Evolutionary conservation across 1,140 invertebrate species (phyloP).

Genomic region (Diplogasteroides magnus): DNA sequence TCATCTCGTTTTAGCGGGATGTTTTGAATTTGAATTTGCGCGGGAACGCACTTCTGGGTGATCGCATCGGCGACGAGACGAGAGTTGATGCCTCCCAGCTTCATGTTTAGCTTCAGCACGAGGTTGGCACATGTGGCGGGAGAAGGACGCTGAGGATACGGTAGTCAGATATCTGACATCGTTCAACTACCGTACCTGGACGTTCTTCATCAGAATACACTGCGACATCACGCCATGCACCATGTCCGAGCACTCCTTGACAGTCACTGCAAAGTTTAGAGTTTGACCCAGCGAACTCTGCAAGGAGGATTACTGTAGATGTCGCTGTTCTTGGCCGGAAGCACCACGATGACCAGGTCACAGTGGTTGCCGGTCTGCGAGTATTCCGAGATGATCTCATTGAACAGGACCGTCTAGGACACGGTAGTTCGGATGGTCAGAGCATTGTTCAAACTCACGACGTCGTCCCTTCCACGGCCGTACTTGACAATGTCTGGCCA

Average conservation of each 20-base stretch:
- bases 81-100: constrained; percentile 78
- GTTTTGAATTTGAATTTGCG: not conserved
- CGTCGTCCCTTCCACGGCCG: constrained; percentile 31
- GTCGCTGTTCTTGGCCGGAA: constrained; percentile 39
- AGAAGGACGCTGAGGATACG: constrained; percentile 13
- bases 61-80: constrained; percentile 55
- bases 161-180: not conserved
- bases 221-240: constrained; percentile 73
- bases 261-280: constrained; percentile 53
- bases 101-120: constrained; percentile 69
- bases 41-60: constrained; percentile 8
- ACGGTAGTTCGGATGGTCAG: not conserved
- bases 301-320: constrained; percentile 38
- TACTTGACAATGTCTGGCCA: constrained; percentile 45
- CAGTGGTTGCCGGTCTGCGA: constrained; percentile 23
- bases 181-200: constrained; percentile 36
- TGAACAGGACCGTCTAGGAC: not conserved
- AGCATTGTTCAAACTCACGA: constrained; percentile 3
- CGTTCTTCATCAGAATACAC: constrained; percentile 68
- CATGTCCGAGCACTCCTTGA: constrained; percentile 74
- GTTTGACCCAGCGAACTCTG: constrained; percentile 7
- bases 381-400: constrained; percentile 33
- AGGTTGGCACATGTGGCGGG: constrained; percentile 63
- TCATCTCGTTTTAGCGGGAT: not conserved
- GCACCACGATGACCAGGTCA: constrained; percentile 42